Base-by-base conservation (phyloP, 1,140 invertebrate species). In the Galleria mellonella region DNA sequence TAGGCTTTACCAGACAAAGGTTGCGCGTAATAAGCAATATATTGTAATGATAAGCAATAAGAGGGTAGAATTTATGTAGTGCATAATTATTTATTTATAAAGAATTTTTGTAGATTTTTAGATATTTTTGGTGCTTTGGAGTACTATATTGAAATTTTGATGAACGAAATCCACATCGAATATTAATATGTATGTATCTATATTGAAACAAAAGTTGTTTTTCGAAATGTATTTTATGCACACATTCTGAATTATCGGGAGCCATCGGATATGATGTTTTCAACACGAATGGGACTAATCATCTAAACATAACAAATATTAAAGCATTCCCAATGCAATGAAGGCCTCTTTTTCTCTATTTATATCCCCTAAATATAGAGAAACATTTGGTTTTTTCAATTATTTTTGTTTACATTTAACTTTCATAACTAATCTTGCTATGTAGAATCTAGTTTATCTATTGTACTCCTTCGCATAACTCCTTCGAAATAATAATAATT, bases 41-140 rank as follows among this genome's bases (percentile, higher is more conserved):
- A 59, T 71, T 55, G 72, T 77, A 73, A 83, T 49, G 55, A 76
- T 75, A 81, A 83, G 79, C 74, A 81, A 83, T 83, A 83, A 56
- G 75, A 79, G 9, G 33, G 52, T 76, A 78, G 62, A 58, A 60
- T 63, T 62, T 67, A 71, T 32, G 45, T 74, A 72, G 59, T 64
- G 52, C 55, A 63, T 62, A 72, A 57, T 63, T 56, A 59, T 55
- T 72, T 71, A 23, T 23, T 23, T 62, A 71, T 57, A 62, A 58
- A 72, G 58, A 66, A 37, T 37, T 71, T 71, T 64, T 58, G 74
- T 81, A 81, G 76, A 62, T 59, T 64, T 69, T 66, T 75, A 73
- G 64, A 65, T 46, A 48, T 61, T 68, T 77, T 82, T 83, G 78
- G 76, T 83, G 76, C 76, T 83, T 81, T 60, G 64, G 66, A 73